A percentile compares a stretch with the other conserved stretches of the same genome.
Evolutionary conservation across 2,888 invertebrate genomes (phyloP).

Genomic region (Chaetoderma sp.): DNA sequence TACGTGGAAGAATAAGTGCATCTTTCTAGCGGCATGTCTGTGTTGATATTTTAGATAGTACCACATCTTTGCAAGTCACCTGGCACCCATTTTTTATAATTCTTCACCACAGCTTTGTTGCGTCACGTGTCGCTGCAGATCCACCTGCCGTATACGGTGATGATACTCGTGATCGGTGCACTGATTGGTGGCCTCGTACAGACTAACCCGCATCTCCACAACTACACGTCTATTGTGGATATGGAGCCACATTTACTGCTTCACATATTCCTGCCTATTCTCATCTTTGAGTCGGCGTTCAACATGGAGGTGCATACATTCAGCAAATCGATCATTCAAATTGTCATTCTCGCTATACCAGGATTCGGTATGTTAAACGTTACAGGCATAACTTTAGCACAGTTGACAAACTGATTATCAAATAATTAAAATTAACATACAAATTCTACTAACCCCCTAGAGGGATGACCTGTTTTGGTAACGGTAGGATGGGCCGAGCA

Average conservation of each 20-base stretch:
- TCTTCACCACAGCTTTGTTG: conserved; percentile 46
- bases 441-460: background rate
- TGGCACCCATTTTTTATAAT: background rate
- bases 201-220: conserved; percentile 39
- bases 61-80: too few species aligned
- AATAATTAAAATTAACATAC: background rate
- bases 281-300: conserved; percentile 70
- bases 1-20: too few species aligned
- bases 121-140: conserved; percentile 44
- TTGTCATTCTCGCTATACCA: conserved; percentile 63
- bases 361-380: conserved; percentile 62
- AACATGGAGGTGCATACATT: conserved; percentile 69
- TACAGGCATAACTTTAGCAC: background rate
- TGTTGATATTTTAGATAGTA: too few species aligned
- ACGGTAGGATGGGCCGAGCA: too few species aligned
- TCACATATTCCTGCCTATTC: conserved; percentile 68
- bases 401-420: background rate
- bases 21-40: too few species aligned
- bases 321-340: conserved; percentile 62
- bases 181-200: conserved; percentile 58
- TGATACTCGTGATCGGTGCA: conserved; percentile 66
- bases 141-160: conserved; percentile 68
- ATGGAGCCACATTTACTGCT: conserved; percentile 67
- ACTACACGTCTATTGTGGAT: conserved; percentile 49
- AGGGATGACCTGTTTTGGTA: too few species aligned